Base-by-base conservation (phyloP, 2,888 invertebrate genomes). In the Tipula vernalis region DNA sequence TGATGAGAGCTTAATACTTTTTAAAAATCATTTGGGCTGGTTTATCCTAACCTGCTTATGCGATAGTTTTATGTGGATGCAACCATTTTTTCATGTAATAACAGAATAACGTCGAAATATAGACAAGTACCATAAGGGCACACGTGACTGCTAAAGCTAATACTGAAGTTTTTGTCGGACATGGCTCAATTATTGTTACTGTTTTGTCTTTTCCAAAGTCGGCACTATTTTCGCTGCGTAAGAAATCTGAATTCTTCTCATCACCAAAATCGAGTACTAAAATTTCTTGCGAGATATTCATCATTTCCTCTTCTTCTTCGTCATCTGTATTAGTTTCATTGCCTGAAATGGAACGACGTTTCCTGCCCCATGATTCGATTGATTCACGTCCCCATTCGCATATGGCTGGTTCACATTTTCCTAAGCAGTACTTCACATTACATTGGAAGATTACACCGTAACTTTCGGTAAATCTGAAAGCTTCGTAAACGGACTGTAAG, bases 361-460 rank as follows among this genome's bases (percentile, higher is more conserved):
- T 95, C 91, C 97, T 96, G 90, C 98, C 98, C 95, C 96, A 96
- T 0, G 98, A 98, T 91, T 97, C 97, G 87, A 97, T 94, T 6
- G 96, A 96, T 90, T 98, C 97, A 90, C 96, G 94, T 89, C 97
- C 97, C 95, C 96, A 97, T 93, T 97, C 97, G 91, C 97, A 97
- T 86, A 97, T 95, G 88, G 97, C 97, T 89, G 98, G 97, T 91
- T 98, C 97, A 90, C 98, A 98, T 88, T 97, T 97, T 90, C 98
- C 98, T 88, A 98, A 94, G 90, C 98, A 98, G 91, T 98, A 98
- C 91, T 98, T 98, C 89, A 98, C 98, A 91, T 98, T 98, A 91
- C 98, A 98, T 91, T 98, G 98, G 95, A 98, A 98, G 91, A 98
- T 98, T 88, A 98, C 98, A 86, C 98, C 98, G 89, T 98, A 98